Base-by-base conservation (phyloP, 2,797 vertebrate species). In the Pristis pectinata region DNA sequence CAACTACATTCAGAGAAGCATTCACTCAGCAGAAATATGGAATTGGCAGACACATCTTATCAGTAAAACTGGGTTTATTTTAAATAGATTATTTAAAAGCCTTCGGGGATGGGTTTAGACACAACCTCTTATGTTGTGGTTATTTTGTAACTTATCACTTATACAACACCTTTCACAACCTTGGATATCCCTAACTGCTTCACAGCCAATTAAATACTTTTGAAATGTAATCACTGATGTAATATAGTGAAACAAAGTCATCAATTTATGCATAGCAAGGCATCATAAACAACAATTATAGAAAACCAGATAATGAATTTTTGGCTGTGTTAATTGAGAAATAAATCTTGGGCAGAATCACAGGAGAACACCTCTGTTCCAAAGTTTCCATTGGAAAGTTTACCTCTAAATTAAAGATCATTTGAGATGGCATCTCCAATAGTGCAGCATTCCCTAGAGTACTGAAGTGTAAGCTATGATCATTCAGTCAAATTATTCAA, bases 71-170 rank as follows among this genome's bases (percentile, higher is more conserved):
- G 37, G 34, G 30, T 64, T n/a, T 89, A 22, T 89, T 64, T 19
- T 61, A 89, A 87, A 44, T 93, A 41, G 91, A 30, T 93, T 93
- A 30, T 34, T 59, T 93, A 44, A 93, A 93, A 70, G 10, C 41
- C 37, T 41, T 74, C 56, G 53, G 70, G 44, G 70, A 49, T 94
- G 44, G 70, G 70, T 49, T 94, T 53, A 74, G 70, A 1, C 94
- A 72, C 92, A 93, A 93, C 41, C 2, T 74, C 24, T 30, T 30
- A 72, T 74, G 5, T 59, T 72, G 41, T 74, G 49, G 27, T 74
- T 53, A 93, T 34, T 74, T 94, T 74, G 41, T n/a, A 74, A 94
- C 27, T 76, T 93, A 44, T 94, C 13, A 94, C 72, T 93, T 74
- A 76, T 76, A 64, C 64, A 41, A 59, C 0, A 13, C n/a, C 53